Conservation (phyloP, 2,113 vertebrate genomes). For the Bothrops jararaca region DNA sequence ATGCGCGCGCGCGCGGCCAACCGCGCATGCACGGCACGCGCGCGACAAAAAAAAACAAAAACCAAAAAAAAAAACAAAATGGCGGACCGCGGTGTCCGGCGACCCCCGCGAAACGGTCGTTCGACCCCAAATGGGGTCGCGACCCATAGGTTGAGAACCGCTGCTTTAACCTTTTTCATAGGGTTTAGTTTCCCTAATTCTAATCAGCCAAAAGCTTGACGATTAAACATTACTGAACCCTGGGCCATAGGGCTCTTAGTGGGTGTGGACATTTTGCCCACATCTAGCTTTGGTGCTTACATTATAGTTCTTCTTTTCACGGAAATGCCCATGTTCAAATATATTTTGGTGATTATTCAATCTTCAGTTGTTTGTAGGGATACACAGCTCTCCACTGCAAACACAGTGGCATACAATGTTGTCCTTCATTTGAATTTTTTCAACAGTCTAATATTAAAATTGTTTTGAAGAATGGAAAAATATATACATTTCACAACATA, state of each 20-base stretch:
- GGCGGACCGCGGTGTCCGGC: too few relatives aligned
- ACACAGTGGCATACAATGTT: not conserved
- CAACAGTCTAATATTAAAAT: not conserved
- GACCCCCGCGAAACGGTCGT: too few relatives aligned
- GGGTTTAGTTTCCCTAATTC: not conserved
- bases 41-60: too few relatives aligned
- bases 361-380: not conserved
- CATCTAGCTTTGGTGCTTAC: not conserved
- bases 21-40: too few relatives aligned
- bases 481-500: not conserved
- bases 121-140: too few relatives aligned
- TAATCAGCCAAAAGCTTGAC: too few relatives aligned
- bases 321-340: not conserved
- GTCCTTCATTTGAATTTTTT: not conserved
- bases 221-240: not conserved
- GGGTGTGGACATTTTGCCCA: not conserved
- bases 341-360: not conserved
- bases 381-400: slow-evolving; percentile 19
- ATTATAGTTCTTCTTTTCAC: not conserved
- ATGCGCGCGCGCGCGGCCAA: too few relatives aligned
- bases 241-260: not conserved
- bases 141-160: too few relatives aligned
- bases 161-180: not conserved
- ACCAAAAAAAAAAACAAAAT: too few relatives aligned
- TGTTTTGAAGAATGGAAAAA: slow-evolving; percentile 39